Percentiles rank a stretch among this genome's conserved stretches.
phyloP scores from a whole-genome alignment of 2,888 invertebrate species.

The Balanococcus diminutus region DNA sequence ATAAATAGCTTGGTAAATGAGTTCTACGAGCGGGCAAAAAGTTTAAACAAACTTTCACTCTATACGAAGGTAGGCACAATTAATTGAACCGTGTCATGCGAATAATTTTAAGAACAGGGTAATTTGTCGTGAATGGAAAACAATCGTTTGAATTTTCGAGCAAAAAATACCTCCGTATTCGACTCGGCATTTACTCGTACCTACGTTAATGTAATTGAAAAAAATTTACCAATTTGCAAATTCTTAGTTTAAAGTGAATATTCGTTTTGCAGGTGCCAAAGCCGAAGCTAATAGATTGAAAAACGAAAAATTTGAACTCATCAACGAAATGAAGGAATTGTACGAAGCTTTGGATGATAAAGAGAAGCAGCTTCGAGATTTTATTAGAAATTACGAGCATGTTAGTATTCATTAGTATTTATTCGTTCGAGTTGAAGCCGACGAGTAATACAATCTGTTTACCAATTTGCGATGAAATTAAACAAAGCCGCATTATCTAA shows the following conservation, averaged over 20 bases:
- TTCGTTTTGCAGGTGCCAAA: slow-evolving; percentile 70
- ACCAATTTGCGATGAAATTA: slow-evolving; percentile 15
- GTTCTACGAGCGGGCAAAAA: not conserved
- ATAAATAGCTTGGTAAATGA: not conserved
- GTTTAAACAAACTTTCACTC: slow-evolving; percentile 36
- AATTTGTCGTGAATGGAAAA: slow-evolving; percentile 8
- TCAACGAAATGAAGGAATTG: slow-evolving; percentile 93
- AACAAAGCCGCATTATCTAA: slow-evolving; percentile 32
- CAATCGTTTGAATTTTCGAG: not conserved
- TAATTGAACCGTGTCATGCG: slow-evolving; percentile 36
- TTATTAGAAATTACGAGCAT: slow-evolving; percentile 93
- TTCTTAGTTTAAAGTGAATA: too few relatives aligned
- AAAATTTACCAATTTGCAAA: not conserved
- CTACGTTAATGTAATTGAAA: not conserved
- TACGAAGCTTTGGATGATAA: slow-evolving; percentile 93
- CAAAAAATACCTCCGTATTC: not conserved
- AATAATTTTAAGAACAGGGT: slow-evolving; percentile 28
- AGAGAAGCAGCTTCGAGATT: slow-evolving; percentile 90
- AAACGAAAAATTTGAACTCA: slow-evolving; percentile 89
- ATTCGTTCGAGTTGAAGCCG: not conserved
- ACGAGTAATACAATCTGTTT: slow-evolving; percentile 29
- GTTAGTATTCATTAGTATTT: slow-evolving; percentile 63
- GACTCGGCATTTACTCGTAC: not conserved
- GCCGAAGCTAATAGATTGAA: slow-evolving; percentile 88
- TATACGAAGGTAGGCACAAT: not conserved